Base-by-base conservation (phyloP, 1,140 invertebrate genomes). In the Drosophila kurseongensis region DNA sequence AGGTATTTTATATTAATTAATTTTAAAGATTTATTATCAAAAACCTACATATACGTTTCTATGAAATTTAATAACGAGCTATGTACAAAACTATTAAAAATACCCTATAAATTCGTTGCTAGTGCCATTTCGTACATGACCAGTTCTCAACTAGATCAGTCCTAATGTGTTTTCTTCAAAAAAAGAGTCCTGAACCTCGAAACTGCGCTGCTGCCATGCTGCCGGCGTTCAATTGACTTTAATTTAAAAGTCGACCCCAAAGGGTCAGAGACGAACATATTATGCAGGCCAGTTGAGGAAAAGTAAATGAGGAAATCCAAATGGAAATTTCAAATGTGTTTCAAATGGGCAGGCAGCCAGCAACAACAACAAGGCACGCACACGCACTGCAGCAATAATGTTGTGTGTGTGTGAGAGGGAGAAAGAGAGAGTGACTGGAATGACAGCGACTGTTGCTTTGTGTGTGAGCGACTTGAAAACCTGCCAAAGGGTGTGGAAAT, bases 291-390 rank as follows among this genome's bases (percentile, higher is more conserved):
- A n/a, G 65, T 13, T 47, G 60, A 59, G 77, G 67, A 65, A 72
- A 86, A 80, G 51, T 79, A 91, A 86, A 80, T 86, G 79, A 80
- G 88, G 79, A 90, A 81, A 85, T 78, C 65, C 75, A 90, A 79
- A 90, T 78, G 85, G 80, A 89, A 90, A 91, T 86, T 85, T 88
- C 79, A 82, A 90, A 90, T 91, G 85, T 85, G 82, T 79, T 82
- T 86, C 75, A 75, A 86, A 81, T 81, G 80, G 68, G 75, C 65
- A 81, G 57, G 40, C 57, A 44, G 56, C 68, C 71, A 73, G 68
- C 55, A 51, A 58, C 62, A 79, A 60, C 52, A 65, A 60, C 23
- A 73, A 71, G 62, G 50, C 59, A 68, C 58, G 47, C 62, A 71
- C 58, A 47, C 76, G 83, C 71, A 78, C 59, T 63, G 45, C 5